phyloP scores from a whole-genome alignment of 1,140 invertebrate species.

The Drosophila oshimai region DNA sequence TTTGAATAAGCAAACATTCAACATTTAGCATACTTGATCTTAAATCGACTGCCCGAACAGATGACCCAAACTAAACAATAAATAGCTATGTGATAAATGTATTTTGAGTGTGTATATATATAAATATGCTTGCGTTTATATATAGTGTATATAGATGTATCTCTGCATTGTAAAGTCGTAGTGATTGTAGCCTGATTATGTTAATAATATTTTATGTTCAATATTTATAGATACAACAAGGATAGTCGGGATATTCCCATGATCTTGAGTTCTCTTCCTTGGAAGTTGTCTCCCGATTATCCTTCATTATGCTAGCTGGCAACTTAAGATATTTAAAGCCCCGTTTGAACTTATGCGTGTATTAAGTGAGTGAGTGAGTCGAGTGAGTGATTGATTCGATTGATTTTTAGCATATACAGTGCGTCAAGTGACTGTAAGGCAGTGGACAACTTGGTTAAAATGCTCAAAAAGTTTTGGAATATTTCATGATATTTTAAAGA shows the following conservation, averaged over 20 bases:
- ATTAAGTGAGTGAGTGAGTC: conserved; percentile 56
- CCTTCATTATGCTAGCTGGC: conserved; percentile 70
- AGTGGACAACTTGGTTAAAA: not conserved
- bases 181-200: conserved; percentile 78
- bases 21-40: conserved; percentile 76
- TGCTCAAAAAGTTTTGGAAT: not conserved
- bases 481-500: not conserved
- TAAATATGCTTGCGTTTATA: conserved; percentile 43
- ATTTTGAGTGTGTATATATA: conserved; percentile 56
- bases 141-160: conserved; percentile 12
- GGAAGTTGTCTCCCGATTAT: not conserved
- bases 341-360: conserved; percentile 75
- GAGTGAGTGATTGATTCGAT: conserved; percentile 54
- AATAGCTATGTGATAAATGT: conserved; percentile 67
- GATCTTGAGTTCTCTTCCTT: not conserved
- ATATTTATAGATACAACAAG: conserved; percentile 47
- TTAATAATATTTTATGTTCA: conserved; percentile 43
- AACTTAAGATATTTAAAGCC: conserved; percentile 77
- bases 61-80: conserved; percentile 74
- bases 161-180: conserved; percentile 62
- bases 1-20: conserved; percentile 79
- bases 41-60: conserved; percentile 35
- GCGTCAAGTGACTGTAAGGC: not conserved
- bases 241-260: conserved; percentile 1
- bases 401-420: conserved; percentile 53